Base-by-base conservation (phyloP, 2,113 vertebrate genomes). In the Andinoacara biseriatus region DNA sequence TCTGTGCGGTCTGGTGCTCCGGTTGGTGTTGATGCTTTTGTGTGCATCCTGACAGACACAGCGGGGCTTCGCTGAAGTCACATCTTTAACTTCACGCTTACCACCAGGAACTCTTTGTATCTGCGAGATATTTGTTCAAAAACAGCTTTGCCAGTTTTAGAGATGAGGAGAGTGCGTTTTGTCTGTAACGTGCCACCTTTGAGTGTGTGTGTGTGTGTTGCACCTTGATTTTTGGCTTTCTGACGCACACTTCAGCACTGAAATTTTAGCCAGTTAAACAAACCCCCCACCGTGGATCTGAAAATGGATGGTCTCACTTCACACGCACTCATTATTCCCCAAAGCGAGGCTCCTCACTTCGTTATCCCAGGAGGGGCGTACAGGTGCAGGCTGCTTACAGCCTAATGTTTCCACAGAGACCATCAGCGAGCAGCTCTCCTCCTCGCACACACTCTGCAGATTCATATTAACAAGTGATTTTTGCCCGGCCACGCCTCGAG, bases 321-420 rank as follows among this genome's bases (percentile, higher is more conserved):
- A 83, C 75, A 67, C 29, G 3, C 74, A 60, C 62, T 74, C 18
- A 4, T 78, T 76, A 80, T 80, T 89, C 90, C 86, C 89, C 77
- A 67, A 74, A 78, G 91, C 10, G 74, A 85, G 62, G 58, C 83
- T 82, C 89, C 80, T 85, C 60, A 79, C 83, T 76, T 82, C 49
- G 82, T 22, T 5, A 62, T 91, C 94, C 90, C 92, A 58, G 62
- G 85, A 89, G 92, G 58, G 56, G 67, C 72, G 38, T 82, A 46
- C 82, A 92, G 92, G 93, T 87, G 92, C 87, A 90, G 88, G 72
- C 65, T 91, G 89, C 94, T 87, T 91, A 93, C 91, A 93, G 82
- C 91, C 87, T 86, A 88, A 85, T 89, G 95, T 97, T 97, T 96
- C 95, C 95, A 96, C 91, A 95, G 97, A 95, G 94, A 96, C 92